Base-by-base conservation (phyloP, 1,140 invertebrate species). In the Laodelphax striatellus region DNA sequence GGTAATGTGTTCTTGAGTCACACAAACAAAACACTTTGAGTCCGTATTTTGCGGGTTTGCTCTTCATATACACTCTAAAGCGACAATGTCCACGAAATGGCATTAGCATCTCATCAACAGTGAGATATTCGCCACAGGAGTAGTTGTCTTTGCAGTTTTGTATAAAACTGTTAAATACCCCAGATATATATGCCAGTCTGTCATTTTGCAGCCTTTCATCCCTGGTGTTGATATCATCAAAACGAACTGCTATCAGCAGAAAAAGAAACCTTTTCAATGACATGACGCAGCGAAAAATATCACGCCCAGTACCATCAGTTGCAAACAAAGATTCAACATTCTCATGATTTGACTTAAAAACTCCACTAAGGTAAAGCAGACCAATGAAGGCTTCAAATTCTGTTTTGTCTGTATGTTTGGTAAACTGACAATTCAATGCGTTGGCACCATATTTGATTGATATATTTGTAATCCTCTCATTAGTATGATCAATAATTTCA, bases 91-190 rank as follows among this genome's bases (percentile, higher is more conserved):
- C n/a, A n/a, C n/a, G n/a, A n/a, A n/a, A n/a, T n/a, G 57, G 61
- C 46, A 61, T 57, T 13, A 73, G 59, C 59, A 67, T 70, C 61
- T 73, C 67, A 62, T 71, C 69, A 54, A 66, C 64, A 31, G 62
- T 66, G 21, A 55, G 14, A 24, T 63, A 57, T 54, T 63, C 52
- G 6, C 62, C 44, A 16, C 60, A 42, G 22, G 57, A 54, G 58
- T 56, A 63, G 52, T 69, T 70, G 68, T 60, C 52, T 61, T 52
- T 11, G 14, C 63, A 63, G 61, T 57, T 60, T 55, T 34, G 34
- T 34, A 50, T 57, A 55, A 55, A 63, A 34, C 31, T 50, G 28
- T 14, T 8, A 44, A 58, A 58, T 43, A 58, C 8, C 11, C 19
- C 42, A 17, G 56, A 58, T 44, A 58, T 56, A 4, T 2, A 11